These are phyloP conservation scores for Struthio camelus DNA, from an alignment of 2,113 vertebrate species.

Conservation along the genomic window DNA sequence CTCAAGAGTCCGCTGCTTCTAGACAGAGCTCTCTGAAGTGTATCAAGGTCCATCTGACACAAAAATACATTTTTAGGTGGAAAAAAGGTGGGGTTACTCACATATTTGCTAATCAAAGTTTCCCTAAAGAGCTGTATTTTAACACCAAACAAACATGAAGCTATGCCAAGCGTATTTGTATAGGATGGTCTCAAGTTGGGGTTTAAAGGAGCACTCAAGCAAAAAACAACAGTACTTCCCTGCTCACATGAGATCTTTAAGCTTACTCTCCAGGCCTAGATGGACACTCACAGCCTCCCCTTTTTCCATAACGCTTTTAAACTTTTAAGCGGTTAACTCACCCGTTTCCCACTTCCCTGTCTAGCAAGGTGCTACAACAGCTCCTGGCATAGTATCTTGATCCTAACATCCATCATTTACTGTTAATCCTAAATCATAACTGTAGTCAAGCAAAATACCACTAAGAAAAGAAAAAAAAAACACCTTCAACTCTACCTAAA, in stretches of 20 bases:
- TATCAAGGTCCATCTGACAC: neutral
- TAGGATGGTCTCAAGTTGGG: rapidly evolving
- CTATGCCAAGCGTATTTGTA: neutral
- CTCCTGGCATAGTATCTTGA: neutral
- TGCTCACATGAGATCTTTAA: neutral
- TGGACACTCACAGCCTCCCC: neutral
- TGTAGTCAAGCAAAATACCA: neutral
- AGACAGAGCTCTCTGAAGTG: neutral
- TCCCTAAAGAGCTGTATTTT: neutral
- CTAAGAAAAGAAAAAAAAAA: neutral
- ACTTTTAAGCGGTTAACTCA: neutral
- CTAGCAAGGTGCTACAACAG: neutral
- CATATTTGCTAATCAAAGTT: neutral
- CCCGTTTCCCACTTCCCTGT: neutral
- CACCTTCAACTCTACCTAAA: neutral
- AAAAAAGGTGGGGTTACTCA: neutral
- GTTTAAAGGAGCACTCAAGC: neutral
- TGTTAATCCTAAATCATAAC: neutral
- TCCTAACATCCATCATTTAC: neutral
- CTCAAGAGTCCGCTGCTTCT: neutral
- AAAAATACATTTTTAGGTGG: neutral
- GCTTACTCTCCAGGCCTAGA: neutral
- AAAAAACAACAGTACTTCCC: neutral
- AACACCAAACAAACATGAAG: neutral
- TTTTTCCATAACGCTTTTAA: neutral